Evolutionary conservation across 2,888 invertebrate genomes (phyloP), one percentile per base, ranked within the genome.

Genomic region (Dolichopus griseipennis): DNA sequence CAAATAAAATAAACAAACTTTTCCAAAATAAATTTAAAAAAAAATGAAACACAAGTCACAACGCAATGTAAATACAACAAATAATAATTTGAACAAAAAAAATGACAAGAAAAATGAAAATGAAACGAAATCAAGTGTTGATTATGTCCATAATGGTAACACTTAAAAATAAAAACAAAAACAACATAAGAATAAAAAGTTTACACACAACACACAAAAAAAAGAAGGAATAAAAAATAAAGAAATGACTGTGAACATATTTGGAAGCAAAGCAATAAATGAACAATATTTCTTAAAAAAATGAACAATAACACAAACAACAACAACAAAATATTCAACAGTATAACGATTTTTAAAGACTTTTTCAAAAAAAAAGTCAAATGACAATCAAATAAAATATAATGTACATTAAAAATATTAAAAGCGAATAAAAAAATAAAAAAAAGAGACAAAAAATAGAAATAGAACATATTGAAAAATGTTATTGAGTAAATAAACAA

Each of bases 101-200:
- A 37, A 37, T 12, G 8, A 37, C 8, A 52, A 15, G 4, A 52
- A 52, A 52, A 52, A 15, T 15, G 8, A 12, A 41, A 15, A 52
- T 52, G 52, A 52, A 18, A 52, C 6, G 15, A 52, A 52, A 18
- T 52, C 52, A 52, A 52, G 52, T 52, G 52, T n/a, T 52, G 52
- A 52, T 52, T 52, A 15, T 52, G 52, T 52, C 52, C 52, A 52
- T 52, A 52, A 52, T 52, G n/a, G 52, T 52, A 52, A 52, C 52
- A n/a, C 27, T 52, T 18, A 52, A 52, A 18, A 52, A 52, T 15
- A 18, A n/a, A 12, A 52, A 52, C 5, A 37, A 27, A 4, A 27
- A 27, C 34, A 43, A 15, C 12, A 52, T 18, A 52, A 18, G 15
- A 52, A 52, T 52, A 52, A 52, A 52, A 52, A 52, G 18, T 12